Evolutionary conservation across 2,888 invertebrate species (phyloP), one percentile per base, ranked within the genome.

Genomic region (Heteromurus nitidus): DNA sequence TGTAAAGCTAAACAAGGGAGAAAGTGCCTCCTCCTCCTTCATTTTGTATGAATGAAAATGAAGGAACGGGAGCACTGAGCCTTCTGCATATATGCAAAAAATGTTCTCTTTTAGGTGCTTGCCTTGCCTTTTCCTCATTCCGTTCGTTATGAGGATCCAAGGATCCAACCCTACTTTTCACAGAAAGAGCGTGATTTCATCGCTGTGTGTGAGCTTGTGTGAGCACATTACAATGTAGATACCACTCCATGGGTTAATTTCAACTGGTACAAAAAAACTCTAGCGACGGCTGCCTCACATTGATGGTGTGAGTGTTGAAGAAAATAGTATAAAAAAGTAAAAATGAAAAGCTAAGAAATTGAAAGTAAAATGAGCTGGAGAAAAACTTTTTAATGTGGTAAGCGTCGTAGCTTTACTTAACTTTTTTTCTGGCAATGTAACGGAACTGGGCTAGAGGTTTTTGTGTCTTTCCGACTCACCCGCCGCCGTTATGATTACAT

Each of bases 31-130:
- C n/a, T 47, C n/a, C 47, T 47, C 24, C 42, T 67, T 82, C 74
- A 80, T 82, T 75, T 69, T 47, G 44, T 75, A 82, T 80, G 79
- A 82, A 82, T 82, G 79, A 82, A 80, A 82, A 80, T 80, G 42
- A 62, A 18, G 9, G 18, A n/a, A 30, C 44, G n/a, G n/a, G 11
- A 55, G 55, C 26, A 2, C 28, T 22, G 7, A 18, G 3, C 26
- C 1, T 58, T 28, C 18, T 28, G 26, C 13, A 58, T 28, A 58
- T 28, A 13, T 24, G 58, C 11, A 28, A 24, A 58, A 58, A 58
- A 3, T 3, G 50, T 18, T 50, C 5, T 36, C 24, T 18, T 31
- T 5, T 11, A 36, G 7, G 36, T 36, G 5, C 7, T 36, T 36
- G 7, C 36, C 5, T 36, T 36, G 7, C 36, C 13, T 36, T 36